Evolutionary conservation across 1,140 invertebrate genomes (phyloP), one percentile per base, ranked within the genome.

Genomic region (Drosophila sechellia): DNA sequence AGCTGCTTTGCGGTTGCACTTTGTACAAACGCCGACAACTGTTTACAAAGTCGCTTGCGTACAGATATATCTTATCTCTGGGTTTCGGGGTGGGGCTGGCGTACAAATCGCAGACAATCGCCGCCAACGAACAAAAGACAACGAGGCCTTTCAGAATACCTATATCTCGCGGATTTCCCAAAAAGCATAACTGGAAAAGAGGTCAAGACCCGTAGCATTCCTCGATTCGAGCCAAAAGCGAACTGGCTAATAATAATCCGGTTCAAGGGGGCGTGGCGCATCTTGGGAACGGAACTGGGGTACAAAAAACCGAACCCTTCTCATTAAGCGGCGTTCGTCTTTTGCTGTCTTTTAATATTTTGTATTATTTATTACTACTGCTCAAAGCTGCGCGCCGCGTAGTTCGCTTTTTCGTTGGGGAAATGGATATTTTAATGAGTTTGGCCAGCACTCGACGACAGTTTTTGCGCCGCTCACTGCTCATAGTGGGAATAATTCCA

Each of bases 401-500:
- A 63, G 34, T 20, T 34, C 27, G 31, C n/a, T 17, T 45, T 58
- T 65, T 65, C 39, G 6, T 13, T n/a, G 15, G 64, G 66, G 27
- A 71, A 71, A 57, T 71, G 43, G 52, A 70, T 70, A 70, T 70
- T 71, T 70, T 71, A 71, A 71, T 71, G 65, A 71, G 68, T 57
- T 70, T 71, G 31, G 25, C 42, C 17, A 45, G 49, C 49, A 48
- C 34, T 56, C 35, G 66, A 48, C 64, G 66, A 70, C 65, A 71
- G 65, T 70, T 69, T 70, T 42, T 12, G 15, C 31, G 5, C 12
- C 42, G 35, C 48, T 15, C 27, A 42, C 10, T 12, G 6, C 12
- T 22, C n/a, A 5, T 35, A n/a, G 46, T 27, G 46, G n/a, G 12
- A 22, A 48, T 31, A 63, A 52, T 65, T 52, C 31, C 70, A 71